Evolutionary conservation across 2,888 invertebrate species (phyloP), one percentile per base, ranked within the genome.

Genomic region (Dyspetes luteomarginatus): DNA sequence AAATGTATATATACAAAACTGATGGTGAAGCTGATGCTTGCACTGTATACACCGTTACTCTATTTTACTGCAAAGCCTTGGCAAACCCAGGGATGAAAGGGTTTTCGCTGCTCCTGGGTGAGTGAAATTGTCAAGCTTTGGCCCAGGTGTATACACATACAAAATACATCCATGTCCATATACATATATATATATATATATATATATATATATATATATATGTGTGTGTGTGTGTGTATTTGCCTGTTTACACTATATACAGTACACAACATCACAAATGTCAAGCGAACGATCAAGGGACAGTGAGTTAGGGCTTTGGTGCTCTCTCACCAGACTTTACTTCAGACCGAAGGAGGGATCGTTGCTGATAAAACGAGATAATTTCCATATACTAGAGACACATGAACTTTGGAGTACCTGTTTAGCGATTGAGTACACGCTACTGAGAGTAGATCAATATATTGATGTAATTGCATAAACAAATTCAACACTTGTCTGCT

Each of bases 1-100:
- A 56, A 3, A 1, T 45, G 12, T 50, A 64, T 7, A 73, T 36
- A 12, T 41, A 64, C 41, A 52, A 22, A 50, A 64, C 52, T 28
- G 41, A 12, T 7, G 58, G 45, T 50, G 36, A 28, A 15, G 36
- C 64, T 28, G 22, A 4, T 3, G 12, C n/a, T 56, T 24, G 67
- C 67, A 65, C 48, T 43, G 30, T 71, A 43, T 60, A 71, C 45
- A 71, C 55, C 28, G 52, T 60, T 45, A 71, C 15, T 24, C 56
- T 15, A 55, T 41, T 45, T 58, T 12, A 36, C 41, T 26, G 60
- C 36, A 26, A 52, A 60, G 52, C 28, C 50, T 17, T 43, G 45
- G 24, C 30, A 55, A 75, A 43, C 28, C 36, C 36, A 19, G 30
- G 60, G 48, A 67, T 60, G 75, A 72, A 55, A 52, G 80, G 67